Conservation (phyloP, 2,113 vertebrate species). For the Rhizomys pruinosus region DNA sequence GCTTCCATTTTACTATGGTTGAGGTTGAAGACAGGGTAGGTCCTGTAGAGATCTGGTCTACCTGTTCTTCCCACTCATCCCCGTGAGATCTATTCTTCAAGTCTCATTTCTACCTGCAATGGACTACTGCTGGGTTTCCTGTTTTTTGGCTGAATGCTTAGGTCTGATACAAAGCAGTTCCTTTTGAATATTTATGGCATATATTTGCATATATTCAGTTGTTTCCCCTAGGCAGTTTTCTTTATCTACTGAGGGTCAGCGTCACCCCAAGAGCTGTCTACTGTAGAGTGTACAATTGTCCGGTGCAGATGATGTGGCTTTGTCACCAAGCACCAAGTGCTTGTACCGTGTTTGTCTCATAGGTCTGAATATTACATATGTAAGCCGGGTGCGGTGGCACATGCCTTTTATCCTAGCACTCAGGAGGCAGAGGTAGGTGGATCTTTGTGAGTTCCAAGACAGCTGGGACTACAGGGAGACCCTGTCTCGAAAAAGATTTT, state of each 20-base stretch:
- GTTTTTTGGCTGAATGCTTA: not conserved
- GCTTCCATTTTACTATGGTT: not conserved
- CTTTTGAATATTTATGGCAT: not conserved
- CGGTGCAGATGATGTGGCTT: not conserved
- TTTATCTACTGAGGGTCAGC: not conserved
- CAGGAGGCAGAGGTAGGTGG: too few relatives aligned
- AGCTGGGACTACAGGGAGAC: too few relatives aligned
- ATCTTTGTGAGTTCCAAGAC: too few relatives aligned
- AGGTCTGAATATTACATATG: conserved; percentile 17
- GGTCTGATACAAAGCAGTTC: not conserved
- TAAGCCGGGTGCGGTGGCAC: too few relatives aligned
- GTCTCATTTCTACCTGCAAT: not conserved
- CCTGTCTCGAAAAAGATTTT: too few relatives aligned
- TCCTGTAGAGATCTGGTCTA: not conserved
- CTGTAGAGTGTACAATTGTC: not conserved
- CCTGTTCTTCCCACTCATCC: not conserved
- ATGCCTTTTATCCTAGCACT: too few relatives aligned
- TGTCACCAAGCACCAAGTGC: not conserved
- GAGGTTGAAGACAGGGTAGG: not conserved
- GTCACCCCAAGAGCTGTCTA: not conserved
- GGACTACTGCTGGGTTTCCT: not conserved
- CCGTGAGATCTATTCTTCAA: not conserved
- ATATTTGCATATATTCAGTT: not conserved
- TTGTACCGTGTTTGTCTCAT: not conserved
- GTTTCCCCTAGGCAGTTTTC: not conserved